A percentile compares a stretch with the other conserved stretches of the same genome.
These are phyloP conservation scores for Caenorhabditis afra DNA, from an alignment of 2,888 invertebrate genomes.

Conservation along the genomic window DNA sequence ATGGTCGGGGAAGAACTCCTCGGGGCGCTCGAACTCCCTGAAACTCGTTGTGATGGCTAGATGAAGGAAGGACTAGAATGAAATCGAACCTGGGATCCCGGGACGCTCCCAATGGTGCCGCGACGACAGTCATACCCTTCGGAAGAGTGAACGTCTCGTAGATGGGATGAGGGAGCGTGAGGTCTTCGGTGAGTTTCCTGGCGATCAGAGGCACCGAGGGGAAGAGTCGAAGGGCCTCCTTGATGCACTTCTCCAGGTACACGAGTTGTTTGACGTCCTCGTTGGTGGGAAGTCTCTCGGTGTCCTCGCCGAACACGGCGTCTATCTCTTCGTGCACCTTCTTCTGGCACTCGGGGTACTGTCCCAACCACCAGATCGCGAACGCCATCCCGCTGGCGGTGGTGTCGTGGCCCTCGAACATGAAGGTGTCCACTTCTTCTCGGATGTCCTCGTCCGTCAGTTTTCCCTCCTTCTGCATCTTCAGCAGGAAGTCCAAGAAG, in stretches of 20 bases:
- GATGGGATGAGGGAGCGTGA: slow-evolving; percentile 34
- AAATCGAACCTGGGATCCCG: slow-evolving; percentile 58
- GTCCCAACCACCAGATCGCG: slow-evolving; percentile 81
- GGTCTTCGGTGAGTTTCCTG: slow-evolving; percentile 56
- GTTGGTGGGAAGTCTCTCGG: slow-evolving; percentile 76
- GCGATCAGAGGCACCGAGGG: slow-evolving; percentile 67
- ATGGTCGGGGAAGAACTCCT: slow-evolving; percentile 81
- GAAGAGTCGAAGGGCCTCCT: slow-evolving; percentile 69
- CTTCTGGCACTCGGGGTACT: slow-evolving; percentile 80
- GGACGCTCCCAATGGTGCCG: slow-evolving; percentile 9
- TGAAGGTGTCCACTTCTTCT: slow-evolving; percentile 81
- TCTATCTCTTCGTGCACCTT: slow-evolving; percentile 66
- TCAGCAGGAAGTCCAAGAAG: slow-evolving; percentile 82
- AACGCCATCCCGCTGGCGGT: slow-evolving; percentile 81
- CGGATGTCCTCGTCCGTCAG: slow-evolving; percentile 81
- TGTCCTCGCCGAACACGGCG: slow-evolving; percentile 55
- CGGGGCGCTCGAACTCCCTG: slow-evolving; percentile 19
- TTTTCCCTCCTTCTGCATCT: slow-evolving; percentile 77
- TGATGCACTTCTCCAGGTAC: slow-evolving; percentile 78
- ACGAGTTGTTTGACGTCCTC: slow-evolving; percentile 73
- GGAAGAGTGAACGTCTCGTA: slow-evolving; percentile 10
- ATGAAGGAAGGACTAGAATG: too few species aligned
- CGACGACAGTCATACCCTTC: slow-evolving; percentile 28
- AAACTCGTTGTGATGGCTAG: too few species aligned
- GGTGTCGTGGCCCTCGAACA: slow-evolving; percentile 82